Base-by-base conservation (phyloP, 2,113 vertebrate genomes). In the Fulmarus glacialis region DNA sequence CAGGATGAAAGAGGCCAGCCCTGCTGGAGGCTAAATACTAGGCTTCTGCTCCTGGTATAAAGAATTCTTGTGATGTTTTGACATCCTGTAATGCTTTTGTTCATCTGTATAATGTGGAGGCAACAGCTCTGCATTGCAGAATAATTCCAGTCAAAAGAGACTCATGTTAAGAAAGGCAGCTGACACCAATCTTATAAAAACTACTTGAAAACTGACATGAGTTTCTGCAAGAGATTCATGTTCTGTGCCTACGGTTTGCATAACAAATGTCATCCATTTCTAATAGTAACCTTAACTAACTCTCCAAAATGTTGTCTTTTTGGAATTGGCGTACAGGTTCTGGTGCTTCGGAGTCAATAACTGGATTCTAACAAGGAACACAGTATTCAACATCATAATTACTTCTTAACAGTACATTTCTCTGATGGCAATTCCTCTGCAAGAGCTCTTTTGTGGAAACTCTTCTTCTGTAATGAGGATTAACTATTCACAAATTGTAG, bases 1-100 rank as follows among this genome's bases (percentile, higher is more conserved):
- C 17, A 29, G 48, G 87, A 97, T 97, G 82, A 97, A 90, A 90
- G 90, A 93, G 92, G 85, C 70, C 36, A 91, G 74, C 92, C 45
- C 70, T 90, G 93, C 92, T 96, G 93, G 90, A 94, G 90, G 96
- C 96, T 97, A 97, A 97, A 93, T 90, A 55, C 48, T 85, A 97
- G 74, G 79, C 67, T 92, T 95, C 75, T 93, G 55, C 71, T 96
- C 67, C 64, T 90, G 73, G 64, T 93, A 59, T 5, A 72, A 45
- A 90, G 66, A 92, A 86, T 91, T 91, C 89, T 30, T 94, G 73
- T 91, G 93, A 91, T 96, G 42, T 93, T 95, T 96, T 96, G 91
- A 93, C 93, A 95, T 95, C 66, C 68, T 96, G 62, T 94, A 94
- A 82, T 90, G 66, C 87, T 90, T 96, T 96, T 95, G 87, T 97